A percentile compares a stretch with the other conserved stretches of the same genome.
These are phyloP conservation scores for Aphelenchoides fujianensis DNA, from an alignment of 1,140 invertebrate species.

Conservation along the genomic window DNA sequence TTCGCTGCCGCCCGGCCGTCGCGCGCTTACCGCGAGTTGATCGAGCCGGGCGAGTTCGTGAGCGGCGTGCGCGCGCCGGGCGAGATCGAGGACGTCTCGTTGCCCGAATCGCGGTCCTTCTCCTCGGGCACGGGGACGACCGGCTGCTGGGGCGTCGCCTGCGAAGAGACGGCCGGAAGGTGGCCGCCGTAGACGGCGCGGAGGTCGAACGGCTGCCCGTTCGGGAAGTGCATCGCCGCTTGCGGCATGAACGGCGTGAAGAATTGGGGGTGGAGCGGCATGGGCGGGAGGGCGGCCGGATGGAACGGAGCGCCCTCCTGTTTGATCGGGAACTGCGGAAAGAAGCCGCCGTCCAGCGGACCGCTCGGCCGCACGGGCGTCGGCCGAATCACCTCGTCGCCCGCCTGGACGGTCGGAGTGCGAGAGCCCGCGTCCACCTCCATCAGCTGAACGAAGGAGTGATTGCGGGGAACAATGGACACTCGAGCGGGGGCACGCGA, in stretches of 20 bases:
- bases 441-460: background rate
- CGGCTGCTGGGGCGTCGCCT: background rate
- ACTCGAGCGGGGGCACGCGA: background rate
- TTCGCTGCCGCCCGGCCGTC: background rate
- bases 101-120: slow-evolving; percentile 21
- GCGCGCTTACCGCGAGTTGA: slow-evolving; percentile 12
- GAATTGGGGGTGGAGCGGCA: background rate
- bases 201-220: background rate
- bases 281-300: background rate
- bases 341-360: background rate
- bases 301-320: background rate
- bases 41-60: slow-evolving; percentile 9
- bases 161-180: background rate
- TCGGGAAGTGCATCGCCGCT: background rate
- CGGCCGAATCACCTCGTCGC: background rate
- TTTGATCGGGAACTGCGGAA: background rate
- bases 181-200: background rate
- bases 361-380: background rate
- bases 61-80: slow-evolving; percentile 5
- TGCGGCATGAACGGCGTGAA: background rate
- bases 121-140: background rate
- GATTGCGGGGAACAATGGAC: background rate
- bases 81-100: slow-evolving; percentile 13
- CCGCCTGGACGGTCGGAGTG: background rate
- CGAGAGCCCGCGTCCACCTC: background rate